Percentiles rank a stretch among this genome's conserved stretches.
These are phyloP conservation scores for Puntigrus tetrazona DNA, from an alignment of 2,113 vertebrate species.

Conservation along the genomic window DNA sequence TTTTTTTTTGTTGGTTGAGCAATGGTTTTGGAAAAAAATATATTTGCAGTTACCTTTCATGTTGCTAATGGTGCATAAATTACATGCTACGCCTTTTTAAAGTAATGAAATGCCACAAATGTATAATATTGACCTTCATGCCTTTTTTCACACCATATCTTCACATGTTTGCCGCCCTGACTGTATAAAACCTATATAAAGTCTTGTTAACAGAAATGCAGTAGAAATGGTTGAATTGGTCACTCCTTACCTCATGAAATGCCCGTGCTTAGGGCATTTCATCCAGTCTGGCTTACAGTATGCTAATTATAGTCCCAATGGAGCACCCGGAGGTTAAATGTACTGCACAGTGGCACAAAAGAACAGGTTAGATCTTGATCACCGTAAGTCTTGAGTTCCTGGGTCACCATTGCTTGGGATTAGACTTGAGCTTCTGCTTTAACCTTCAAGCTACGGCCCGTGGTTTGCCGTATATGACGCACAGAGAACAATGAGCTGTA, in stretches of 20 bases:
- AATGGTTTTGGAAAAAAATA: no score
- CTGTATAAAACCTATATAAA: neutral
- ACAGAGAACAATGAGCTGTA: neutral
- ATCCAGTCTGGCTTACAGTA: neutral
- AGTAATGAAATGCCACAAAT: no score
- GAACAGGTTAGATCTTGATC: neutral
- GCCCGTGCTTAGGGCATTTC: neutral
- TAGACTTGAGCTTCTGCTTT: neutral
- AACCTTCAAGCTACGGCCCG: neutral
- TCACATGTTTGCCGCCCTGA: no score
- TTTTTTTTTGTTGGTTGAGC: no score
- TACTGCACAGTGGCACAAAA: neutral
- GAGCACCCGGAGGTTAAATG: neutral
- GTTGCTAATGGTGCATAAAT: no score
- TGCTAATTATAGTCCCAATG: neutral
- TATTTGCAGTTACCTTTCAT: no score
- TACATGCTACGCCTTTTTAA: no score
- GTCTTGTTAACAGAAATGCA: neutral
- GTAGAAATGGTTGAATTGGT: neutral
- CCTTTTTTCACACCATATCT: no score
- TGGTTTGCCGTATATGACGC: neutral
- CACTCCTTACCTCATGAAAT: neutral
- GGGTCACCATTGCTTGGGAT: neutral
- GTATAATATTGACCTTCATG: no score
- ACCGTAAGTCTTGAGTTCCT: neutral